Percentiles rank a stretch among this genome's conserved stretches.
phyloP scores from a whole-genome alignment of 2,113 vertebrate genomes.

The Copsychus sechellarum region DNA sequence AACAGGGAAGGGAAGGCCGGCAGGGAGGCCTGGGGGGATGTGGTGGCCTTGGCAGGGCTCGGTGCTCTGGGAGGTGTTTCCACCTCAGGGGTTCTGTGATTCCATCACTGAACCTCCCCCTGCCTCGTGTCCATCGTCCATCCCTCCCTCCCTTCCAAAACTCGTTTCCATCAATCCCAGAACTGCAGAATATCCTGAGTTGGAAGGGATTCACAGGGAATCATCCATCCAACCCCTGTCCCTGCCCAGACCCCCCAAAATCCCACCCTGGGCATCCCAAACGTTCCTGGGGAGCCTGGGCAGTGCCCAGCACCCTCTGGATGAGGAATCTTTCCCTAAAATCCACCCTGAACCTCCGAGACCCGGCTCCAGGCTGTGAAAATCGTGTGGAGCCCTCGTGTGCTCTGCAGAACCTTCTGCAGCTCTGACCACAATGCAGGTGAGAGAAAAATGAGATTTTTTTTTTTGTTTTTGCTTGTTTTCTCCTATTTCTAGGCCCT shows the following conservation, averaged over 20 bases:
- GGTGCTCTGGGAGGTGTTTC: background rate
- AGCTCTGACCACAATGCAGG: fast-evolving
- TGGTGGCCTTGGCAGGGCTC: background rate
- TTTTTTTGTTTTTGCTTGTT: background rate
- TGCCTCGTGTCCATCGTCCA: fast-evolving
- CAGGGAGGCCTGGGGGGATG: fast-evolving
- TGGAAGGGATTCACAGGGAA: background rate
- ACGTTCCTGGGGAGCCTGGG: background rate
- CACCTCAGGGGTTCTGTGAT: fast-evolving
- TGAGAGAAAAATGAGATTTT: background rate
- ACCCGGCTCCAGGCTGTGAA: fast-evolving
- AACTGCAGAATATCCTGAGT: fast-evolving
- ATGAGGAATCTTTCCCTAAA: background rate
- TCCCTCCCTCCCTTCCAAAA: background rate
- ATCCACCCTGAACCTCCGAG: fast-evolving
- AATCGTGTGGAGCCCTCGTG: fast-evolving
- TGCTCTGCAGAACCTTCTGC: background rate
- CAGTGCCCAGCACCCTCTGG: background rate
- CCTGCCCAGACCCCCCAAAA: fast-evolving
- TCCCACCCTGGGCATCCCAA: background rate
- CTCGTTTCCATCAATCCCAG: background rate
- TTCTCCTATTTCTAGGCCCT: background rate
- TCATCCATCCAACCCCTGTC: fast-evolving
- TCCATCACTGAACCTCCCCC: fast-evolving
- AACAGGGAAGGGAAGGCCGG: background rate